These are phyloP conservation scores for Lepilemur septentrionalis DNA, from an alignment of 2,797 vertebrate genomes.

Conservation along the genomic window DNA sequence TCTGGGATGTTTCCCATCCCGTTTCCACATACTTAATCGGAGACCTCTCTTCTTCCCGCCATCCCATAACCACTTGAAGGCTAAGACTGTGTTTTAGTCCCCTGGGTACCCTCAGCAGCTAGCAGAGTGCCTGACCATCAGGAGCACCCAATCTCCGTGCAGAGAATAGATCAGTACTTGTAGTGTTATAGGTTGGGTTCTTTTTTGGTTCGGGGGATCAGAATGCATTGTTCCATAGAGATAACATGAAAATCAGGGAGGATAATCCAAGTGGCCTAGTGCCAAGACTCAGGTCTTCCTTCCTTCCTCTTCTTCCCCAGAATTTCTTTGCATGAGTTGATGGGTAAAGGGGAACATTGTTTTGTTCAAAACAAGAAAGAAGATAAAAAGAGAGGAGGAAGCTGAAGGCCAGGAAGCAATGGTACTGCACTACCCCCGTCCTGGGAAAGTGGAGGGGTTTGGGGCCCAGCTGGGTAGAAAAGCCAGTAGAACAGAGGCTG, in stretches of 20 bases:
- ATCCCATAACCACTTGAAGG: neutral
- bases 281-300: neutral
- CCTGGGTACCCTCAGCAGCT: neutral
- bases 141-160: neutral
- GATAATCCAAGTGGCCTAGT: neutral
- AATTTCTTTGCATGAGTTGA: neutral
- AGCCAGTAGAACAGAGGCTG: neutral
- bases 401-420: neutral
- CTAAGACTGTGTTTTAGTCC: neutral
- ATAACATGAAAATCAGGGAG: neutral
- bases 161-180: neutral
- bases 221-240: neutral
- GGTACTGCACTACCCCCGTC: neutral
- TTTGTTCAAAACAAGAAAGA: neutral
- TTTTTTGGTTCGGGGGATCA: neutral
- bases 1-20: neutral
- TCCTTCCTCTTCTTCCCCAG: neutral
- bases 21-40: neutral
- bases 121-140: neutral
- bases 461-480: neutral
- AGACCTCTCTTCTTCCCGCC: neutral
- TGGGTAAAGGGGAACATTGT: neutral
- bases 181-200: neutral
- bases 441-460: neutral
- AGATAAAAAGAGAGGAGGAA: neutral